Evolutionary conservation across 2,113 vertebrate species (phyloP), one percentile per base, ranked within the genome.

Genomic region (Aepyceros melampus): DNA sequence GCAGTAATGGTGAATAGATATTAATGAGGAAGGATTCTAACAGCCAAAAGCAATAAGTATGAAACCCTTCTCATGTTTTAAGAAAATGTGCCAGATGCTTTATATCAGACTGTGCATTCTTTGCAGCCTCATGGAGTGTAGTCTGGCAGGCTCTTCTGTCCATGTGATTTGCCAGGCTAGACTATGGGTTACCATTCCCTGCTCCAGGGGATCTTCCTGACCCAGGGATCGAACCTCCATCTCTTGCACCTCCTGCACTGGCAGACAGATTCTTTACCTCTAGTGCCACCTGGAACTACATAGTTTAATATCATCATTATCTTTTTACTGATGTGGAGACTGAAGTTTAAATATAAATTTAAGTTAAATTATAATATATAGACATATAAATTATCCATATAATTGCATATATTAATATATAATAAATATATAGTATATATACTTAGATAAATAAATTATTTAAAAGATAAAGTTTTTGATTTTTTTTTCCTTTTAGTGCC

Each of bases 181-280:
- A 40, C 10, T 40, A 23, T 40, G 67, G 10, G 33, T n/a, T 36
- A 21, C 64, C 64, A 36, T 71, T 10, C 17, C n/a, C 17, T 71
- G 0, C 19, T 40, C n/a, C n/a, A 12, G 19, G n/a, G 19, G n/a
- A 23, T 36, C 67, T 40, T 71, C n/a, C 21, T 40, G 67, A 71
- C n/a, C 67, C 67, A 71, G 19, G 67, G 67, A 12, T 40, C 0
- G 0, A 71, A 71, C n/a, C n/a, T 23, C 5, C n/a, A 23, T 23
- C n/a, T 40, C 67, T 6, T 71, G 19, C 10, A 12, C 23, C 19
- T 71, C 67, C n/a, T 71, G 17, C n/a, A 6, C 1, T 71, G 67
- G 9, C n/a, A 71, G n/a, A 23, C n/a, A 71, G n/a, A 71, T 12
- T 71, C 67, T 71, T 23, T 23, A 40, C 19, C 67, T 6, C 67